phyloP scores from a whole-genome alignment of 2,888 invertebrate species.

The Andrena hattorfiana region DNA sequence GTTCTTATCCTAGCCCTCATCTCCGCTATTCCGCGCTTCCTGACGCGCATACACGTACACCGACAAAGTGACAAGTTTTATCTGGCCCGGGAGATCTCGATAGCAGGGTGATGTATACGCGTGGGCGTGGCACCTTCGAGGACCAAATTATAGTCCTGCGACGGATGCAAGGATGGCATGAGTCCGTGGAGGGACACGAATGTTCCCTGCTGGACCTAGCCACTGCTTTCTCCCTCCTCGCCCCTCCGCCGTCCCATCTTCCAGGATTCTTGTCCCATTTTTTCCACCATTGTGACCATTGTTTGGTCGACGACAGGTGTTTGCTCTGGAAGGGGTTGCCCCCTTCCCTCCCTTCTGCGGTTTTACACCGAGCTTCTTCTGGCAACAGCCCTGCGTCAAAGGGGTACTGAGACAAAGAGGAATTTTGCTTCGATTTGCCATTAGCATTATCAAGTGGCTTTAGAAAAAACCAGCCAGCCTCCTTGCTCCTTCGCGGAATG shows the following conservation, averaged over 20 bases:
- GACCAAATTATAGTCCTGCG: conserved; percentile 76
- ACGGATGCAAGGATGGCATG: conserved; percentile 58
- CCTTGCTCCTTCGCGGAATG: conserved; percentile 24
- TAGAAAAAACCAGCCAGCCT: conserved; percentile 49
- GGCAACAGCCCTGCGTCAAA: not conserved
- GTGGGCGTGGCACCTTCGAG: conserved; percentile 76
- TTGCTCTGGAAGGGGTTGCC: conserved; percentile 66
- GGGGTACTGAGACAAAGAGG: not conserved
- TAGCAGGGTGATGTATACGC: conserved; percentile 75
- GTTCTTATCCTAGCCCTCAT: conserved; percentile 67
- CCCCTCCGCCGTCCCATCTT: not conserved
- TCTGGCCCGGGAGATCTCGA: conserved; percentile 67
- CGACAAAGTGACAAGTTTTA: conserved; percentile 79
- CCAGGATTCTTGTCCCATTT: not conserved
- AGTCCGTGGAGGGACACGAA: conserved; percentile 39
- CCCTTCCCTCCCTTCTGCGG: not conserved
- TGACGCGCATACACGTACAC: conserved; percentile 55
- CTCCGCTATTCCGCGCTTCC: conserved; percentile 68
- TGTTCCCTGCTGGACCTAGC: conserved; percentile 21
- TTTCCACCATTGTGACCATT: conserved; percentile 59
- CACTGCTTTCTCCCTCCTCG: conserved; percentile 19
- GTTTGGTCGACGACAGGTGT: conserved; percentile 77
- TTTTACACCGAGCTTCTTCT: not conserved
- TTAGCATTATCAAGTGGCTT: conserved; percentile 15
- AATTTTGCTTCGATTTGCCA: not conserved